phyloP scores from a whole-genome alignment of 2,797 vertebrate genomes.

The Anabacerthia variegaticeps region DNA sequence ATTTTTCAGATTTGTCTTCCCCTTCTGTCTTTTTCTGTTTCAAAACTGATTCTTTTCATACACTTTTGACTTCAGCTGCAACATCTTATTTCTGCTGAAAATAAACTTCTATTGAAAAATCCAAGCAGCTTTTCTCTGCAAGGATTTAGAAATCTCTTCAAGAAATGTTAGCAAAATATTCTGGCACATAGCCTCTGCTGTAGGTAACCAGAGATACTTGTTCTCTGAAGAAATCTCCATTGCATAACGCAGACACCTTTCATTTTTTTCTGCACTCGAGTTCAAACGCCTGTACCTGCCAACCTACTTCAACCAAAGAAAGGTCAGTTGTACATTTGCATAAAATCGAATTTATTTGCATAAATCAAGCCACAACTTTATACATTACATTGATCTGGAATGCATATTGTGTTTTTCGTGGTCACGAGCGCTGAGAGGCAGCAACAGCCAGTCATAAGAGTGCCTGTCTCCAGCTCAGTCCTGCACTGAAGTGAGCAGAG shows the following conservation, averaged over 20 bases:
- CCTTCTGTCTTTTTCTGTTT: background rate
- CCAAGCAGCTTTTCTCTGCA: background rate
- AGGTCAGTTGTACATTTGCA: slow-evolving; percentile 24
- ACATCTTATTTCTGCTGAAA: background rate
- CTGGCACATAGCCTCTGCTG: background rate
- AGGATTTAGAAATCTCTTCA: background rate
- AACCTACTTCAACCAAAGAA: background rate
- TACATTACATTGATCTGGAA: background rate
- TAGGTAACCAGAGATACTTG: background rate
- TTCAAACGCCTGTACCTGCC: background rate
- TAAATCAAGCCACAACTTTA: slow-evolving; percentile 7
- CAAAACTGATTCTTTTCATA: background rate
- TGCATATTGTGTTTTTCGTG: accelerated
- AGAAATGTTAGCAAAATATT: background rate
- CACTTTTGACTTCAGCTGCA: background rate
- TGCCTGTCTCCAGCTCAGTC: background rate
- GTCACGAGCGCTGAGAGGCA: background rate
- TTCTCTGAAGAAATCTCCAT: background rate
- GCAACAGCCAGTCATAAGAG: background rate
- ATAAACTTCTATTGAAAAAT: slow-evolving; percentile 16
- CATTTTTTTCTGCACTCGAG: background rate
- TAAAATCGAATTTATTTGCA: slow-evolving; percentile 41
- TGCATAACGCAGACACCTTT: background rate
- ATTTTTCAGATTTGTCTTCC: background rate
- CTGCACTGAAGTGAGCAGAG: background rate